phyloP scores from a whole-genome alignment of 2,113 vertebrate genomes.

The Gorilla gorilla region DNA sequence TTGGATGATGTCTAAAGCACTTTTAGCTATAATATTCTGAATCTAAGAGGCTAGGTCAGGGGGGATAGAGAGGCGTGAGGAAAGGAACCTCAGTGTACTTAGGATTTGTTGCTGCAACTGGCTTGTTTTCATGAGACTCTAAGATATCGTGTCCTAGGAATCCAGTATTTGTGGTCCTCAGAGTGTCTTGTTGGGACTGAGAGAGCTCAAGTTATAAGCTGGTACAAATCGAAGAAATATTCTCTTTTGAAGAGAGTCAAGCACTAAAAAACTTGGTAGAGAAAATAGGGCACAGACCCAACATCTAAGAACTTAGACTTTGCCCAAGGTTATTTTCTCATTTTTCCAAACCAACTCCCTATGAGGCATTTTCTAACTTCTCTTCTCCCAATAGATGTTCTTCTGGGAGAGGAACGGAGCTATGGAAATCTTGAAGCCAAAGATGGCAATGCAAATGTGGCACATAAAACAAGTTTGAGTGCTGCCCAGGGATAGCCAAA shows the following conservation, averaged over 20 bases:
- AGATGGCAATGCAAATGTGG: background rate
- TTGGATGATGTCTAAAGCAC: background rate
- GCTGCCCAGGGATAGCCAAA: background rate
- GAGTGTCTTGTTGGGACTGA: background rate
- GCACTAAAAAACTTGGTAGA: background rate
- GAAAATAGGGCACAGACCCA: background rate
- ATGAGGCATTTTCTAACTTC: background rate
- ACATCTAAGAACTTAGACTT: background rate
- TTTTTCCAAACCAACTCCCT: background rate
- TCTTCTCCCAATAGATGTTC: background rate
- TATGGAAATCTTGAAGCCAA: background rate
- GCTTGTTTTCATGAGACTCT: background rate
- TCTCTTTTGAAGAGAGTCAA: background rate
- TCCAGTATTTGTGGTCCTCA: background rate
- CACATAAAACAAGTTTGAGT: background rate
- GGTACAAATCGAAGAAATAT: background rate
- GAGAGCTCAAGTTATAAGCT: background rate
- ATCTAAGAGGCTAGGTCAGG: background rate
- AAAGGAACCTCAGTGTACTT: background rate
- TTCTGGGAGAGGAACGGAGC: background rate
- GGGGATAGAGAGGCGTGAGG: background rate
- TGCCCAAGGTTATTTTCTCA: background rate
- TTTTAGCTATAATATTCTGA: slow-evolving; percentile 22
- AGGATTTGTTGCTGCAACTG: background rate
- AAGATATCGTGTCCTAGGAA: background rate